These are phyloP conservation scores for Botia kubotai DNA, from an alignment of 2,797 vertebrate genomes.

Conservation along the genomic window DNA sequence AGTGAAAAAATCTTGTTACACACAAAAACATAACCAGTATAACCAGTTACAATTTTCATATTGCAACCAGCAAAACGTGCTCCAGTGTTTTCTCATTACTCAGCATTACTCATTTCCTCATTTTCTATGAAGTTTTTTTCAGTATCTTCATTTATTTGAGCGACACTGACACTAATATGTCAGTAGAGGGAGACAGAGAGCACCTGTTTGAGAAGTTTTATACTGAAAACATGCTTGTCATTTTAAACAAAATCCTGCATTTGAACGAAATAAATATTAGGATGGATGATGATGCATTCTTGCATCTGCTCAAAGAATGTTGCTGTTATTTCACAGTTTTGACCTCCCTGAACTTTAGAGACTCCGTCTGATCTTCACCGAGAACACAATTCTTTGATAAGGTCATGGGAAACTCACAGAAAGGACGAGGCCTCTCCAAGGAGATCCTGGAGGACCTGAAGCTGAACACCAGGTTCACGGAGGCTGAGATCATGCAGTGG, in stretches of 20 bases:
- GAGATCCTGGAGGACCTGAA: slow-evolving; percentile 81
- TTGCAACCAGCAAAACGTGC: background rate
- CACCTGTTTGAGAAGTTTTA: too few species aligned
- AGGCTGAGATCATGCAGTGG: slow-evolving; percentile 78
- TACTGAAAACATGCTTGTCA: too few species aligned
- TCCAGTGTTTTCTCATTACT: background rate
- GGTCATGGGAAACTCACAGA: slow-evolving; percentile 78
- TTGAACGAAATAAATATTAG: too few species aligned
- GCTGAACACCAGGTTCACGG: slow-evolving; percentile 78
- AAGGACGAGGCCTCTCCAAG: slow-evolving; percentile 73
- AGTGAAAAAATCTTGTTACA: background rate
- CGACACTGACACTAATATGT: background rate
- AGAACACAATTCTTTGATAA: background rate
- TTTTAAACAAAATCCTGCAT: background rate
- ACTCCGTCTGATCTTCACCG: background rate
- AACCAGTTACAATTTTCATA: background rate
- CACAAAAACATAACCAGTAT: background rate
- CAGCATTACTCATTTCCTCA: background rate
- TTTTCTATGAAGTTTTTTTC: background rate
- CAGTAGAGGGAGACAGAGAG: background rate
- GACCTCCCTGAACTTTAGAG: background rate
- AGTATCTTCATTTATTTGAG: background rate
- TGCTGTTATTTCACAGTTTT: background rate
- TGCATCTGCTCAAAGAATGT: too few species aligned
- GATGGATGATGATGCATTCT: too few species aligned